Conservation (phyloP, 2,888 invertebrate species). For the Nomada fucata region DNA sequence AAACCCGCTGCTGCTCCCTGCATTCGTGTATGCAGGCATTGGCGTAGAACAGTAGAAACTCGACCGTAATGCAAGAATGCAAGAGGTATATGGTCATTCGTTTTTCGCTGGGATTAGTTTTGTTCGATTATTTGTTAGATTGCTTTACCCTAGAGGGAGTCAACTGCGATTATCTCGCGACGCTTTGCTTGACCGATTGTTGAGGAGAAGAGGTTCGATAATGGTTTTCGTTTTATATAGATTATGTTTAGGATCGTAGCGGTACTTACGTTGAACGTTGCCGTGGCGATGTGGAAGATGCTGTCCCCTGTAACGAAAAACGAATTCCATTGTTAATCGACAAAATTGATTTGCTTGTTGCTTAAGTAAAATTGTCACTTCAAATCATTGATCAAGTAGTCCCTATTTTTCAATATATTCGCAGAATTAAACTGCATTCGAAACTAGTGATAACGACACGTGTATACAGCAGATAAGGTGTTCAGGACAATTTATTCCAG, state of each 20-base stretch:
- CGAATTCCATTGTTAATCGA: neutral
- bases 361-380: neutral
- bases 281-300: conserved; percentile 81
- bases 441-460: no score
- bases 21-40: conserved; percentile 72
- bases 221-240: neutral
- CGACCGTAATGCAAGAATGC: conserved; percentile 37
- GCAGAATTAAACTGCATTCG: neutral
- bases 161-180: no score
- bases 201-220: neutral
- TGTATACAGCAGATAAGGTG: no score
- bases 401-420: no score
- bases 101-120: conserved; percentile 13
- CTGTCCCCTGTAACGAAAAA: conserved; percentile 78
- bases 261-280: conserved; percentile 81
- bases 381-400: no score
- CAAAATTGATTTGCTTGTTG: neutral
- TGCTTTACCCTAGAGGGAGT: no score
- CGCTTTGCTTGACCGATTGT: neutral
- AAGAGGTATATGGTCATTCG: conserved; percentile 19
- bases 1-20: conserved; percentile 44
- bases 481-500: neutral
- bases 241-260: neutral
- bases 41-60: conserved; percentile 72
- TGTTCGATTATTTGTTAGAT: neutral